Percentiles rank a stretch among this genome's conserved stretches.
Conservation (phyloP, 2,888 invertebrate species). For the Salpingus planirostris region DNA sequence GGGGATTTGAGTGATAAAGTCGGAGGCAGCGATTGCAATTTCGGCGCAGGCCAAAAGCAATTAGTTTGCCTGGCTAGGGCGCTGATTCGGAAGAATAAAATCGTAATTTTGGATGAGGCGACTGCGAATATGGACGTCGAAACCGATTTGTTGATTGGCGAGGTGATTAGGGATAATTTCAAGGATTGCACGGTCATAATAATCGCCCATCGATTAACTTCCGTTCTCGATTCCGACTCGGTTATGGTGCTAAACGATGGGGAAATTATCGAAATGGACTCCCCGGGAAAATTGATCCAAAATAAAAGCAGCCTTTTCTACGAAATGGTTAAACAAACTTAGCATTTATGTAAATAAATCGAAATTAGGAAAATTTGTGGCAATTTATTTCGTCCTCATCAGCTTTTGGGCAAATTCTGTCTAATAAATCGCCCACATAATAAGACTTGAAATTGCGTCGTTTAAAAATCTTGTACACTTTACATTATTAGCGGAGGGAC, state of each 20-base stretch:
- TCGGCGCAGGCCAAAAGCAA: conserved; percentile 42
- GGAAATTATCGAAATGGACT: conserved; percentile 12
- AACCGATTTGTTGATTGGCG: conserved; percentile 43
- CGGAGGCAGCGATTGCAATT: conserved; percentile 17
- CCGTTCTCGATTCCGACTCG: conserved; percentile 47
- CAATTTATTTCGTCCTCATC: no score
- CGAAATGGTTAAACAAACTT: conserved; percentile 13
- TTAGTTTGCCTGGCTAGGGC: conserved; percentile 47
- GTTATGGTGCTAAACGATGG: conserved; percentile 46
- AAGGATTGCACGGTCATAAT: conserved; percentile 44
- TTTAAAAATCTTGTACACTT: no score
- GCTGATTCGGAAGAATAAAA: conserved; percentile 41
- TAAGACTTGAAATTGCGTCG: no score
- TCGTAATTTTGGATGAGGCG: conserved; percentile 47
- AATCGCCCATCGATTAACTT: conserved; percentile 32
- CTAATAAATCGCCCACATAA: no score
- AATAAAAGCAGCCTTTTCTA: conserved; percentile 14
- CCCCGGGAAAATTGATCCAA: conserved; percentile 13
- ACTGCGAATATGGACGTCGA: conserved; percentile 46
- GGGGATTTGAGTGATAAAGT: conserved; percentile 24
- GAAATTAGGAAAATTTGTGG: no score
- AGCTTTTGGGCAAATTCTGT: no score
- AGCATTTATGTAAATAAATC: neutral
- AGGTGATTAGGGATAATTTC: conserved; percentile 44
- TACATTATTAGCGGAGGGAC: no score